Evolutionary conservation across 1,140 invertebrate species (phyloP).

Genomic region (Pteromalus puparum): DNA sequence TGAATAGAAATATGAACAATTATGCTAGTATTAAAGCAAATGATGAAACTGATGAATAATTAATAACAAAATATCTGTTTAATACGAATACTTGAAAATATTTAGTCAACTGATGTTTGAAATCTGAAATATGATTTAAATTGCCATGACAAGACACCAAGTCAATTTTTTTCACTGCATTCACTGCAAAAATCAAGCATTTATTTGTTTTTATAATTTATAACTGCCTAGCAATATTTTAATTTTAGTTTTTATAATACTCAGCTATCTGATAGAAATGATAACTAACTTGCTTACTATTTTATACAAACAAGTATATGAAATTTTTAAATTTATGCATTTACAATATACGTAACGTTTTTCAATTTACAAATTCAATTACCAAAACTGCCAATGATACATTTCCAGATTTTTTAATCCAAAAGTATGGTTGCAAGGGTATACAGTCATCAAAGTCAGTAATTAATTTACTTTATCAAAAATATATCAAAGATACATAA

Average conservation of each 20-base stretch:
- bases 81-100: not conserved
- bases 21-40: constrained; percentile 85
- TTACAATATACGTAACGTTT: not conserved
- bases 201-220: not conserved
- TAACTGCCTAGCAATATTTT: not conserved
- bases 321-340: not conserved
- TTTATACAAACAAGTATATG: constrained; percentile 1
- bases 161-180: not conserved
- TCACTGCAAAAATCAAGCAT: not conserved
- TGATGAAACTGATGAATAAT: constrained; percentile 74
- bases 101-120: not conserved
- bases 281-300: constrained; percentile 18
- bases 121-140: constrained; percentile 6
- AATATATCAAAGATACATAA: not conserved
- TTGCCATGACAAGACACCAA: constrained; percentile 14
- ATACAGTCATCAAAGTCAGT: not conserved
- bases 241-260: not conserved
- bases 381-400: constrained; percentile 19
- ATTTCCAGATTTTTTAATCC: constrained; percentile 16
- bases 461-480: no score
- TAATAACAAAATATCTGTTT: constrained; percentile 5
- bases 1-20: constrained; percentile 83
- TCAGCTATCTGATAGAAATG: not conserved
- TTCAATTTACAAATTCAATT: constrained; percentile 11
- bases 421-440: not conserved